Percentiles rank a stretch among this genome's conserved stretches.
phyloP scores from a whole-genome alignment of 2,888 invertebrate species.

The Caenorhabditis afra region DNA sequence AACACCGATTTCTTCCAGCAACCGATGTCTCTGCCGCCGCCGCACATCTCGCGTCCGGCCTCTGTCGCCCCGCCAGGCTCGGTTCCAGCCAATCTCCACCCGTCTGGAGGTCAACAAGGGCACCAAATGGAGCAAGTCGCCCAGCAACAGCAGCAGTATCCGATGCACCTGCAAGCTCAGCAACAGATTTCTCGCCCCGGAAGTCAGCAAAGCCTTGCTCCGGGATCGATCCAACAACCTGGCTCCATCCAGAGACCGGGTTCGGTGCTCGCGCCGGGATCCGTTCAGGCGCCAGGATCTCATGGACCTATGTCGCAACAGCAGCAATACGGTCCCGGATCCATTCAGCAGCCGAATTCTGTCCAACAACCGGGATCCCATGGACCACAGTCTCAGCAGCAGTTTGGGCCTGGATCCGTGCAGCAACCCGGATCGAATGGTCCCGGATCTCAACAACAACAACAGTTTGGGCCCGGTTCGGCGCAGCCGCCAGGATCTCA shows the following conservation, averaged over 20 bases:
- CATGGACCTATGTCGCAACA: background rate
- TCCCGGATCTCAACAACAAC: background rate
- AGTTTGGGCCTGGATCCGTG: constrained; percentile 5
- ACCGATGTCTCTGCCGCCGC: constrained; percentile 47
- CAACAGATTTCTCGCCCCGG: constrained; percentile 34
- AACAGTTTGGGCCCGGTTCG: background rate
- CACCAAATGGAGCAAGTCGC: constrained; percentile 24
- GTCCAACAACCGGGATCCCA: constrained; percentile 3
- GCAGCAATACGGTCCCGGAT: no score
- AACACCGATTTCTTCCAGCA: constrained; percentile 36
- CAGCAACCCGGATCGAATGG: background rate
- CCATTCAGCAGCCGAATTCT: background rate
- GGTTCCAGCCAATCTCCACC: constrained; percentile 42
- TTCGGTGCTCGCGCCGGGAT: constrained; percentile 17
- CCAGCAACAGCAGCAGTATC: constrained; percentile 12
- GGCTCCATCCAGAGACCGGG: constrained; percentile 40
- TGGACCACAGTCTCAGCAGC: background rate
- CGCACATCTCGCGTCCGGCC: constrained; percentile 37
- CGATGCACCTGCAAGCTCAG: constrained; percentile 17
- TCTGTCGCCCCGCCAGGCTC: constrained; percentile 56
- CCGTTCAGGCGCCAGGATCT: constrained; percentile 7
- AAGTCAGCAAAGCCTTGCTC: constrained; percentile 34
- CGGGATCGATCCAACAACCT: constrained; percentile 35
- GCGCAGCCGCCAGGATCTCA: background rate
- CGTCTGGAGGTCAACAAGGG: constrained; percentile 21